Conservation (phyloP, 2,888 invertebrate genomes). For the Papilio demoleus region DNA sequence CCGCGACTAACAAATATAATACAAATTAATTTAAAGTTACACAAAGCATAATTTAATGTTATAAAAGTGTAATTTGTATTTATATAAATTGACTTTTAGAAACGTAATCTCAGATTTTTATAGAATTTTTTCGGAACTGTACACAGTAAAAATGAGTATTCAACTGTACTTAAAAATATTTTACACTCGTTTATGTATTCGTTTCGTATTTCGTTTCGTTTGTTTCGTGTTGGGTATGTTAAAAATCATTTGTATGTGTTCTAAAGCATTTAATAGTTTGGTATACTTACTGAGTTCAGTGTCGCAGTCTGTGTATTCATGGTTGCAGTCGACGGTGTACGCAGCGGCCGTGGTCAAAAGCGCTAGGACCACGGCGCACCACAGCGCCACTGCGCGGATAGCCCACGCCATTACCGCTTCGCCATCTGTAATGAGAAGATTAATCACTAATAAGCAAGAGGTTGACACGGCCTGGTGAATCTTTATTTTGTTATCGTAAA, state of each 20-base stretch:
- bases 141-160: too few species aligned
- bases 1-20: too few species aligned
- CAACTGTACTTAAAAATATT: too few species aligned
- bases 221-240: neutral
- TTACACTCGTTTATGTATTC: too few species aligned
- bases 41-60: too few species aligned
- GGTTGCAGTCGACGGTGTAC: slow-evolving; percentile 80
- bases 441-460: neutral
- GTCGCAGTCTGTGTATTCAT: slow-evolving; percentile 77
- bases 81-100: too few species aligned
- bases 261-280: neutral
- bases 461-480: too few species aligned
- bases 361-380: slow-evolving; percentile 58
- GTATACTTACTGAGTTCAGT: slow-evolving; percentile 69
- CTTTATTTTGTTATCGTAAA: too few species aligned
- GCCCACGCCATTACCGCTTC: slow-evolving; percentile 54
- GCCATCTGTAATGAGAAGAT: slow-evolving; percentile 58
- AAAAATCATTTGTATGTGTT: neutral
- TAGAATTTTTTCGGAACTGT: too few species aligned
- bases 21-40: too few species aligned
- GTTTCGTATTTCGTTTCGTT: neutral
- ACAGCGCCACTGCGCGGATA: slow-evolving; percentile 66
- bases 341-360: slow-evolving; percentile 54
- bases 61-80: too few species aligned
- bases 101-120: too few species aligned